These are phyloP conservation scores for Austrofundulus limnaeus DNA, from an alignment of 2,113 vertebrate genomes.

Conservation along the genomic window DNA sequence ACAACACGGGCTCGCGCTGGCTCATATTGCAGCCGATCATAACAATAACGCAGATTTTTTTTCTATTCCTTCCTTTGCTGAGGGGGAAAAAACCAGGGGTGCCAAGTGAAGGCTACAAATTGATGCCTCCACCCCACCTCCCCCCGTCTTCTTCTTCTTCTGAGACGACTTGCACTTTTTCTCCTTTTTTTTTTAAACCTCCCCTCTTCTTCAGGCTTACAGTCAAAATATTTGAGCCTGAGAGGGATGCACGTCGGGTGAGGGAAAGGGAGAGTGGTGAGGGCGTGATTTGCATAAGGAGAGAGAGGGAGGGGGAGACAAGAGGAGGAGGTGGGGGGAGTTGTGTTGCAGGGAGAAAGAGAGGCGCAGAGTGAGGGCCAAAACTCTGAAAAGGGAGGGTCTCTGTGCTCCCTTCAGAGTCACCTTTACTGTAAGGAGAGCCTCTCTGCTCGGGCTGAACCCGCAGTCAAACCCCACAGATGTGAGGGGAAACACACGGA, in stretches of 20 bases:
- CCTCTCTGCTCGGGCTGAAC: constrained; percentile 13
- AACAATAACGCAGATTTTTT: constrained; percentile 73
- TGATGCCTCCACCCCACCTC: constrained; percentile 80
- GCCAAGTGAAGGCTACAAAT: constrained; percentile 82
- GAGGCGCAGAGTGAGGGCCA: constrained; percentile 71
- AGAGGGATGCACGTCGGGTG: constrained; percentile 75
- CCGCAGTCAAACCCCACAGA: constrained; percentile 7
- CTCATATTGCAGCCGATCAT: constrained; percentile 73
- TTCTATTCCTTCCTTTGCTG: constrained; percentile 59
- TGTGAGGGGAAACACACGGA: not conserved
- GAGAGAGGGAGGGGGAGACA: constrained; percentile 41
- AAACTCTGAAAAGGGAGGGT: constrained; percentile 76
- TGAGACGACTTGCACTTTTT: constrained; percentile 79
- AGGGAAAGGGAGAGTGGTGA: constrained; percentile 74
- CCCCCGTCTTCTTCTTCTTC: too few relatives aligned
- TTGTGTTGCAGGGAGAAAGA: constrained; percentile 50
- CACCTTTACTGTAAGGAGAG: constrained; percentile 69
- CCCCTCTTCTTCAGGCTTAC: constrained; percentile 70
- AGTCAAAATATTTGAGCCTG: constrained; percentile 74
- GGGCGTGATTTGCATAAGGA: constrained; percentile 80
- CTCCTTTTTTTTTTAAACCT: constrained; percentile 63
- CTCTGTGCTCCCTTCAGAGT: constrained; percentile 61
- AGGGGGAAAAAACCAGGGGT: constrained; percentile 69
- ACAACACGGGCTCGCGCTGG: constrained; percentile 60
- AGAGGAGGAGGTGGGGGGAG: constrained; percentile 36